phyloP scores from a whole-genome alignment of 2,797 vertebrate species.

The Loriculus beryllinus region DNA sequence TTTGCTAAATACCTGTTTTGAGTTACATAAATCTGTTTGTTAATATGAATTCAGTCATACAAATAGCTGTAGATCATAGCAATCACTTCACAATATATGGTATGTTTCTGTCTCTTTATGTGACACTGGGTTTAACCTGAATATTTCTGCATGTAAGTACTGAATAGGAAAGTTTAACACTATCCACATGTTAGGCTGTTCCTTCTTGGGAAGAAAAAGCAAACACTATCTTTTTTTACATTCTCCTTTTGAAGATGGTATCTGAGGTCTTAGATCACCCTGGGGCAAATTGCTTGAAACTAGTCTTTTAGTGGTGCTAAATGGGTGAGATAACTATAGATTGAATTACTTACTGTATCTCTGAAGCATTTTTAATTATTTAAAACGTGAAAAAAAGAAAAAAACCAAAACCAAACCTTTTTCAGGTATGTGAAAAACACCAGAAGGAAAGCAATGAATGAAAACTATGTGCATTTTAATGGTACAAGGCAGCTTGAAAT shows the following conservation, averaged over 20 bases:
- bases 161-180: neutral
- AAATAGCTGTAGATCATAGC: neutral
- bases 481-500: neutral
- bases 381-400: neutral
- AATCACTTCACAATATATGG: neutral
- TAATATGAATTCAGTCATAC: neutral
- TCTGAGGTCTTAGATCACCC: neutral
- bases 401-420: neutral
- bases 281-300: neutral
- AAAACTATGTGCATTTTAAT: neutral
- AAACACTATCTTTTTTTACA: neutral
- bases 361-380: neutral
- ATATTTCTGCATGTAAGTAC: neutral
- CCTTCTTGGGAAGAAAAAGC: neutral
- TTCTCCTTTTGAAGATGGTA: neutral
- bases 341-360: neutral
- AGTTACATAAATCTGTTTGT: neutral
- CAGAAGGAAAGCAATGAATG: neutral
- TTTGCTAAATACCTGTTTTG: neutral
- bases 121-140: neutral
- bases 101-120: neutral
- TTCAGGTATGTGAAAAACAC: neutral
- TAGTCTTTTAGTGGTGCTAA: neutral
- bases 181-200: neutral
- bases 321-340: neutral